These are phyloP conservation scores for Tholera decimalis DNA, from an alignment of 2,888 invertebrate species.

Conservation along the genomic window DNA sequence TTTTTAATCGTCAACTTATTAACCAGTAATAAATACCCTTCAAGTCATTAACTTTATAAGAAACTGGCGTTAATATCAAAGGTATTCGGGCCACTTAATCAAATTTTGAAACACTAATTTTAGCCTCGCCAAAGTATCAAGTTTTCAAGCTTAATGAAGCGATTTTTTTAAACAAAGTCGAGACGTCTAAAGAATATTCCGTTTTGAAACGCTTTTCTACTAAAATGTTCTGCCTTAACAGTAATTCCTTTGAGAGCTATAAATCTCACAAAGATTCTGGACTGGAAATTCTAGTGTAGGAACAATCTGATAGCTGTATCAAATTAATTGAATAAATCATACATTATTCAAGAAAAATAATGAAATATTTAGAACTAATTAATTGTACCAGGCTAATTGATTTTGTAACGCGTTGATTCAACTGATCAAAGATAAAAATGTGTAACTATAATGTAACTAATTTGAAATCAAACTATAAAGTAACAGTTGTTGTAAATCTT, in stretches of 20 bases:
- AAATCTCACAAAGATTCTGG: constrained; percentile 48
- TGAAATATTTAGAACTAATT: neutral
- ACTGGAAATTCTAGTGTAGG: constrained; percentile 38
- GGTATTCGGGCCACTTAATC: constrained; percentile 24
- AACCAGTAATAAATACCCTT: constrained; percentile 19
- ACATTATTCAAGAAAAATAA: neutral
- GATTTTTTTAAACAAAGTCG: constrained; percentile 19
- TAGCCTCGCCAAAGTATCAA: constrained; percentile 29
- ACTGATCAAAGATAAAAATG: too few relatives aligned
- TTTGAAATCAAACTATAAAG: too few relatives aligned
- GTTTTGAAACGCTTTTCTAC: constrained; percentile 27
- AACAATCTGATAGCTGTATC: constrained; percentile 22
- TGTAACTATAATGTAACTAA: too few relatives aligned
- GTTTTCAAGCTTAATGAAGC: constrained; percentile 37
- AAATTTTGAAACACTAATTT: constrained; percentile 44
- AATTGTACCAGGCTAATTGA: neutral
- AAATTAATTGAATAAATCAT: constrained; percentile 27
- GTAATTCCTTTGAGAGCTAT: constrained; percentile 55
- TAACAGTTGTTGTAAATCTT: too few relatives aligned
- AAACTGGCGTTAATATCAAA: constrained; percentile 26
- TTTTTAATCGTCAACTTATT: constrained; percentile 16
- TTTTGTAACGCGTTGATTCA: too few relatives aligned
- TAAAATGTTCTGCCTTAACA: constrained; percentile 49
- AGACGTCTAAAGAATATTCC: constrained; percentile 17
- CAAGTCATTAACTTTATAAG: constrained; percentile 12